phyloP scores from a whole-genome alignment of 1,140 invertebrate species.

The Condylostylus longicornis region DNA sequence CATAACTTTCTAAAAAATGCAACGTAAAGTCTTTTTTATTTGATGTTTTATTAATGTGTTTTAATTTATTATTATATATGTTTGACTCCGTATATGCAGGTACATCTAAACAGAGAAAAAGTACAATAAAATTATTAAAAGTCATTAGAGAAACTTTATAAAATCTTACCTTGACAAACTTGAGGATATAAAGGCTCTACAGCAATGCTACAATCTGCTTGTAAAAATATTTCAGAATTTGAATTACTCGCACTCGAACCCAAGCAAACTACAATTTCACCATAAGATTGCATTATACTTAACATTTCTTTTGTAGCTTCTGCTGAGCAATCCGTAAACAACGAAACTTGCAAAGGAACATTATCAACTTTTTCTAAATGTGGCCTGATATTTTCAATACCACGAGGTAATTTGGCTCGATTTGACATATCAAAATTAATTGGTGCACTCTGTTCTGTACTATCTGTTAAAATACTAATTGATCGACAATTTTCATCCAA shows the following conservation, averaged over 20 bases:
- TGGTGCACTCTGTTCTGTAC: constrained; percentile 74
- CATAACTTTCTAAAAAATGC: constrained; percentile 13
- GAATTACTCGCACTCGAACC: constrained; percentile 75
- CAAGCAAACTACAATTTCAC: constrained; percentile 74
- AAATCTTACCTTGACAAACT: constrained; percentile 68
- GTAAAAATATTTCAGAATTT: constrained; percentile 83
- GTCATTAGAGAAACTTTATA: no score
- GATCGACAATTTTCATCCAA: constrained; percentile 57
- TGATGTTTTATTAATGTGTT: not conserved
- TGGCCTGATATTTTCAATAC: constrained; percentile 91
- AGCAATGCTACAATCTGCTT: constrained; percentile 79
- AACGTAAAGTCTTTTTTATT: not conserved
- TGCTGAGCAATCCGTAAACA: constrained; percentile 93
- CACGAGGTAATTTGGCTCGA: constrained; percentile 82
- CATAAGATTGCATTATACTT: constrained; percentile 90
- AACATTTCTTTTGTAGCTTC: constrained; percentile 79
- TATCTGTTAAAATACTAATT: constrained; percentile 67
- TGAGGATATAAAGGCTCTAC: constrained; percentile 87
- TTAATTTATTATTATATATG: constrained; percentile 23
- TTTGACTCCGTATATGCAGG: constrained; percentile 37
- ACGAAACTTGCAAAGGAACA: constrained; percentile 85
- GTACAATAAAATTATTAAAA: no score
- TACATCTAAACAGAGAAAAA: no score
- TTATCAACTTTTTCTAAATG: constrained; percentile 93
- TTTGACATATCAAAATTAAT: constrained; percentile 87